These are phyloP conservation scores for Alviniconcha marisindica DNA, from an alignment of 1,140 invertebrate genomes.

Conservation along the genomic window DNA sequence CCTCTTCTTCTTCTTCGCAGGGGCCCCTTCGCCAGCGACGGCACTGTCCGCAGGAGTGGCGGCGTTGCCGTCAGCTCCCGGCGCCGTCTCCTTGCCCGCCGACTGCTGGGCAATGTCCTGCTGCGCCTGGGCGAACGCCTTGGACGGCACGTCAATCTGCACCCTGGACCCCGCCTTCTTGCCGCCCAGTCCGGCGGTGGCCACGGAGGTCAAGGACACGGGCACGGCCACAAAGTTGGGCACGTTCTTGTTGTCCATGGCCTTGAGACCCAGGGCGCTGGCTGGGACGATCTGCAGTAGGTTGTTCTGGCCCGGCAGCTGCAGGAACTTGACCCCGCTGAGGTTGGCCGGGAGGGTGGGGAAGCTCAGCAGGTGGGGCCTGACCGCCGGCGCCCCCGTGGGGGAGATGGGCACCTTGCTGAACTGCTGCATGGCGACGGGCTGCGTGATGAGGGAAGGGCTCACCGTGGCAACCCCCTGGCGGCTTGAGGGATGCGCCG, in stretches of 20 bases:
- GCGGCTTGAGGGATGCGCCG: neutral
- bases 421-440: neutral
- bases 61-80: neutral
- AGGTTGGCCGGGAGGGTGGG: conserved; percentile 6
- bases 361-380: neutral
- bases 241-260: neutral
- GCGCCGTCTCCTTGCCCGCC: neutral
- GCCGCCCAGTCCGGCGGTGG: neutral
- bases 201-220: conserved; percentile 17
- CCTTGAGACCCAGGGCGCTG: conserved; percentile 7
- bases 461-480: neutral
- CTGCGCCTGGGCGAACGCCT: neutral
- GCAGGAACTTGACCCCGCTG: conserved; percentile 36
- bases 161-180: neutral
- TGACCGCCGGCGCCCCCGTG: neutral
- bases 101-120: neutral
- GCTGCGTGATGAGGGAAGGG: neutral
- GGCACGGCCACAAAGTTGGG: conserved; percentile 17
- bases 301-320: conserved; percentile 22
- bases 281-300: conserved; percentile 25
- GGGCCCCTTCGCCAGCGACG: neutral
- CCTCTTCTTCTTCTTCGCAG: conserved; percentile 27
- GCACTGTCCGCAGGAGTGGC: no score
- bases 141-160: neutral
- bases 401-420: neutral